Conservation (phyloP, 1,140 invertebrate species). For the Hyphantria cunea region DNA sequence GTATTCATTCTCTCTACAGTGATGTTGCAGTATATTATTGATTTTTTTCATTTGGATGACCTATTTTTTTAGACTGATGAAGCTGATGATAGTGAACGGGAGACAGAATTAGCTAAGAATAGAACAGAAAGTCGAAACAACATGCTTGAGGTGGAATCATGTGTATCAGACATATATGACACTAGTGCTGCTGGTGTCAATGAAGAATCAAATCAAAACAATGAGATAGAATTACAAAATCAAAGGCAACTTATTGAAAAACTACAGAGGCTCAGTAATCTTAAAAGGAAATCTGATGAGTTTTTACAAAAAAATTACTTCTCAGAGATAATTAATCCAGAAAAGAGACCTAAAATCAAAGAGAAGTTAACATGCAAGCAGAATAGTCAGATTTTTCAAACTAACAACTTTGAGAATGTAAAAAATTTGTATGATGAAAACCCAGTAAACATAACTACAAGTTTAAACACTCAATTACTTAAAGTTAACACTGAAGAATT, state of each 20-base stretch:
- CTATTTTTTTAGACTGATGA: slow-evolving; percentile 70
- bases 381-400: slow-evolving; percentile 55
- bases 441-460: slow-evolving; percentile 62
- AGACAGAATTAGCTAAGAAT: slow-evolving; percentile 63
- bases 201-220: slow-evolving; percentile 59
- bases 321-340: slow-evolving; percentile 56
- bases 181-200: slow-evolving; percentile 31
- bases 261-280: slow-evolving; percentile 69
- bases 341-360: slow-evolving; percentile 71
- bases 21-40: no score
- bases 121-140: slow-evolving; percentile 50
- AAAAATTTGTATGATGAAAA: slow-evolving; percentile 70
- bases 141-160: slow-evolving; percentile 57
- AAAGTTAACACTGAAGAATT: slow-evolving; percentile 48
- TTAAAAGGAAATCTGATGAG: slow-evolving; percentile 79
- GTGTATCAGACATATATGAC: slow-evolving; percentile 58
- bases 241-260: slow-evolving; percentile 74
- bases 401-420: slow-evolving; percentile 61
- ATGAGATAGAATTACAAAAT: slow-evolving; percentile 62
- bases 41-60: background rate
- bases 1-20: no score
- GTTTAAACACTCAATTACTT: slow-evolving; percentile 54
- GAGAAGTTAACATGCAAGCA: slow-evolving; percentile 65
- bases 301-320: slow-evolving; percentile 73
- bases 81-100: slow-evolving; percentile 55